Base-by-base conservation (phyloP, 2,113 vertebrate species). In the Sprattus sprattus region DNA sequence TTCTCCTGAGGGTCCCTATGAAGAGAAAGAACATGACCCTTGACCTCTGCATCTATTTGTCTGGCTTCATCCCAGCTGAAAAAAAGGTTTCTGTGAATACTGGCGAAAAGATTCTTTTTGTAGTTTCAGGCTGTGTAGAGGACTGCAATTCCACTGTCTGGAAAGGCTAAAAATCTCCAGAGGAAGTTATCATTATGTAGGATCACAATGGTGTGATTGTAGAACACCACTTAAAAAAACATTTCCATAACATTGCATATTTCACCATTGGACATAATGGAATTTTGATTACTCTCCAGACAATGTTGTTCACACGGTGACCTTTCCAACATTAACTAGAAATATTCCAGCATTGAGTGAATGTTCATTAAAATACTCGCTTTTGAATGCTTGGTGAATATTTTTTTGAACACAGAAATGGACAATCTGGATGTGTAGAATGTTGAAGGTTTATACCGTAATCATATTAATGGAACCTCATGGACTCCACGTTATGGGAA, bases 1-100 rank as follows among this genome's bases (percentile, higher is more conserved):
- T 52, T 98, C 97, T 91, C 97, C 97, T 1, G 91, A 88, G 81
- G 94, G 95, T 57, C 97, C 97, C 97, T 98, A 88, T 46, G 0
- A 90, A 90, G 15, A 88, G 50, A 44, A 83, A 67, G 75, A 16
- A 86, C 71, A 46, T 44, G 75, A 39, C 8, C 25, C 0, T 15
- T 44, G 22, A 50, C 18, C 32, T 22, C 15, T 50, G 15, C 67
- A 22, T 39, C 28, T 28, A 83, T 16, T 32, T 54, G n/a, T 18
- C 25, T 52, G 64, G 0, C 11, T 28, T 5, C 57, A n/a, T n/a
- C 22, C 20, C 57, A 8, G 57, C 57, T n/a, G 57, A 64, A 64
- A 64, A n/a, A 54, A 15, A 54, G 13, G 13, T 15, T 18, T 3
- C 15, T 54, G 16, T 52, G 50, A 16, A 9, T 18, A 54, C 18